Base-by-base conservation (phyloP, 2,888 invertebrate species). In the Chrysolina oricalcia region DNA sequence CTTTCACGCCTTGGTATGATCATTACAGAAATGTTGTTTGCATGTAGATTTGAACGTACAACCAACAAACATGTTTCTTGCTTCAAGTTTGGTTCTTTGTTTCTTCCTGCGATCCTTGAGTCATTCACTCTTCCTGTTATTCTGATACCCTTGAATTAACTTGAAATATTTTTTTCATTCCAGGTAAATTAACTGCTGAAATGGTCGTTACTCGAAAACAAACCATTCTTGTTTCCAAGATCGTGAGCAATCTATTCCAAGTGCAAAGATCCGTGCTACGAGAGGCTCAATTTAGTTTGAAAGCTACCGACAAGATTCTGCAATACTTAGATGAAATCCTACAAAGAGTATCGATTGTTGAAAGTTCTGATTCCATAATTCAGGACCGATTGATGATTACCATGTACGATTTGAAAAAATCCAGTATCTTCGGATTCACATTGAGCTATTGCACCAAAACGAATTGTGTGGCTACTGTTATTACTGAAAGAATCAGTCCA, bases 301-400 rank as follows among this genome's bases (percentile, higher is more conserved):
- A 68, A 17, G 81, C 83, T 11, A 83, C 84, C 2, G 83, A 84
- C 63, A 79, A 63, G 35, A 76, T 84, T 35, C 63, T 84, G 46
- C 73, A 77, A 62, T 62, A 78, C 9, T 66, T 81, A 17, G 80
- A 83, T 73, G 65, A 77, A 76, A 79, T 87, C 90, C 80, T 89
- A 90, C 1, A 21, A 17, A 63, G 9, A 63, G 15, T 68, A 13
- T 9, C 77, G 3, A 23, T 72, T 68, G 46, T 71, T 40, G 17
- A 21, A 5, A 50, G 43, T 65, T 35, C 59, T 41, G 56, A 73
- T 17, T 53, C 63, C 15, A 72, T 78, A 83, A 89, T 89, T 78
- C 87, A 90, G 9, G 87, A 89, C 71, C 90, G 89, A 83, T 81
- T 90, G 53, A 87, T 90, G 21, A 89, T 91, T 82, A 88, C 90